Percentiles rank a stretch among this genome's conserved stretches.
Evolutionary conservation across 2,888 invertebrate species (phyloP).

Genomic region (Lasioglossum oenotherae): DNA sequence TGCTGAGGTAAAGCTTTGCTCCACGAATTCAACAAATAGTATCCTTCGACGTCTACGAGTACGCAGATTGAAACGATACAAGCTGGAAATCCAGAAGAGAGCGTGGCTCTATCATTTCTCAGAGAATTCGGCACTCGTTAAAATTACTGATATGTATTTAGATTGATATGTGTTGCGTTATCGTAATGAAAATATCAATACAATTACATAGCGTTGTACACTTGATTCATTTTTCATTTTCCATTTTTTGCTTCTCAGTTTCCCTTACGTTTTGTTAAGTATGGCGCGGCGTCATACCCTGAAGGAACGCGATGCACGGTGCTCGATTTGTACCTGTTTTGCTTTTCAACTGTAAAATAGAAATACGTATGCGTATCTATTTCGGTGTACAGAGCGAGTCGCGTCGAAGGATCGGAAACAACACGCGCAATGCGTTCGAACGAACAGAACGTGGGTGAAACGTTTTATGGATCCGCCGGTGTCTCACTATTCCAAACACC

Average conservation of each 20-base stretch:
- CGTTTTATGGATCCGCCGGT: neutral
- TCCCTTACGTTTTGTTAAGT: slow-evolving; percentile 53
- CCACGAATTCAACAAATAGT: neutral
- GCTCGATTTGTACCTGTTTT: slow-evolving; percentile 69
- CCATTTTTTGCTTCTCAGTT: neutral
- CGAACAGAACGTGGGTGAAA: neutral
- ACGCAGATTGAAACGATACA: neutral
- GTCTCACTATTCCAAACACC: neutral
- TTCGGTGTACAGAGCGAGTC: slow-evolving; percentile 10
- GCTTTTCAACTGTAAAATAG: slow-evolving; percentile 53
- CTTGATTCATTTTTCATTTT: slow-evolving; percentile 20
- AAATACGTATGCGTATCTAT: slow-evolving; percentile 26
- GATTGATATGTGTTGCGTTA: slow-evolving; percentile 71
- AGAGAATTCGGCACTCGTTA: slow-evolving; percentile 59
- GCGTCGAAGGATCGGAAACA: neutral
- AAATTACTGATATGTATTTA: slow-evolving; percentile 70
- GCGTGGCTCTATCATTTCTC: slow-evolving; percentile 13
- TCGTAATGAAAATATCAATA: slow-evolving; percentile 73
- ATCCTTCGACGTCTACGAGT: neutral
- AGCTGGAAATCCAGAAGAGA: neutral
- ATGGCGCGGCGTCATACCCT: slow-evolving; percentile 66
- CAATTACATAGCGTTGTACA: slow-evolving; percentile 56
- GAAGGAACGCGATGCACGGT: slow-evolving; percentile 69
- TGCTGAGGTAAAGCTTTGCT: neutral
- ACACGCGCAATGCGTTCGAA: neutral